phyloP scores from a whole-genome alignment of 2,888 invertebrate genomes.

The Tetrapedia diversipes region DNA sequence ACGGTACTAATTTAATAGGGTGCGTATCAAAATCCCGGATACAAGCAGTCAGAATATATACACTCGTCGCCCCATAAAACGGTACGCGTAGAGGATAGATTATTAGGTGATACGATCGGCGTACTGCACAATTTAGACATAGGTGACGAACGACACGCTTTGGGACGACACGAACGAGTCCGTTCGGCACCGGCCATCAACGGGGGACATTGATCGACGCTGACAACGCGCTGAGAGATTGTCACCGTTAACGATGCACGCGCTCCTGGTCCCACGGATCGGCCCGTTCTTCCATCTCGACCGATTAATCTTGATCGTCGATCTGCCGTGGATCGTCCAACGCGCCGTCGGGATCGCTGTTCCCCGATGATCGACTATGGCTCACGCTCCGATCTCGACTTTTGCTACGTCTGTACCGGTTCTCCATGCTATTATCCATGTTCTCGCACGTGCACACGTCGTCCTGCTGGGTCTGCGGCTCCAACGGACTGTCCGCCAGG shows the following conservation, averaged over 20 bases:
- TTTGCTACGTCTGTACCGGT: conserved; percentile 61
- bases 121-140: background rate
- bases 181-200: background rate
- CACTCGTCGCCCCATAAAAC: conserved; percentile 5
- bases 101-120: background rate
- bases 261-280: background rate
- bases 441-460: conserved; percentile 54
- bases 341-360: conserved; percentile 70
- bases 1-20: too few species aligned
- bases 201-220: background rate
- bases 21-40: too few species aligned
- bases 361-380: conserved; percentile 70
- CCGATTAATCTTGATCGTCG: conserved; percentile 52
- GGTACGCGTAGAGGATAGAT: background rate
- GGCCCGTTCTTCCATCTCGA: background rate
- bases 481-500: conserved; percentile 18
- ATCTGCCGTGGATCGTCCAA: conserved; percentile 48
- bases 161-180: background rate
- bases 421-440: conserved; percentile 33
- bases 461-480: conserved; percentile 17
- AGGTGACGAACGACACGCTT: background rate
- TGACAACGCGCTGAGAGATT: conserved; percentile 39
- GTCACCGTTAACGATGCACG: conserved; percentile 40
- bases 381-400: conserved; percentile 68
- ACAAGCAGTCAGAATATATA: background rate